These are phyloP conservation scores for Alviniconcha strummeri DNA, from an alignment of 2,888 invertebrate species.

Conservation along the genomic window DNA sequence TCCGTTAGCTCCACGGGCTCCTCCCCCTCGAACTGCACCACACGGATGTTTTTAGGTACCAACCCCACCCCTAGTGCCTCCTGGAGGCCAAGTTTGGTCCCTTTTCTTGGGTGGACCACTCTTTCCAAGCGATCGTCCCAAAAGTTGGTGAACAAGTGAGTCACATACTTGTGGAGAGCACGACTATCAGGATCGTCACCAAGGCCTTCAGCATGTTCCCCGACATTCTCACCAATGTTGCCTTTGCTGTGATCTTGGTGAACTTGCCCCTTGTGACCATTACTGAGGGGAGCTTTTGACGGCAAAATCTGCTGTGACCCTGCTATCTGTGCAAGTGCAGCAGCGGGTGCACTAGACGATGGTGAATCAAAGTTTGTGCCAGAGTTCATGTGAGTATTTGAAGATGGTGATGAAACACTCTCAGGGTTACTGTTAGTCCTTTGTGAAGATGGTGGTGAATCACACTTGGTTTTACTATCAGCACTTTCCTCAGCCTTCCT, in stretches of 20 bases:
- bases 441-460: no score
- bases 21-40: conserved; percentile 48
- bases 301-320: no score
- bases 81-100: conserved; percentile 42
- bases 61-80: conserved; percentile 43
- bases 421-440: no score
- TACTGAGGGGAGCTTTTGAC: no score
- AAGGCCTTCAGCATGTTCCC: neutral
- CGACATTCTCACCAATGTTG: neutral
- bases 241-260: neutral
- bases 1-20: conserved; percentile 76
- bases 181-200: neutral
- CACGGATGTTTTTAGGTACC: conserved; percentile 50
- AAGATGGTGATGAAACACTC: no score
- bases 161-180: conserved; percentile 28
- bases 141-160: conserved; percentile 52
- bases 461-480: no score
- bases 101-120: conserved; percentile 56
- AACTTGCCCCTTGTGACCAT: no score
- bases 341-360: no score
- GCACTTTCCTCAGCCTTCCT: no score
- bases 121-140: conserved; percentile 54
- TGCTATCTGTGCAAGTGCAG: no score
- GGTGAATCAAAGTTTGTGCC: no score
- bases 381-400: no score